Conservation (phyloP, 1,140 invertebrate species). For the Sycobia sp. region DNA sequence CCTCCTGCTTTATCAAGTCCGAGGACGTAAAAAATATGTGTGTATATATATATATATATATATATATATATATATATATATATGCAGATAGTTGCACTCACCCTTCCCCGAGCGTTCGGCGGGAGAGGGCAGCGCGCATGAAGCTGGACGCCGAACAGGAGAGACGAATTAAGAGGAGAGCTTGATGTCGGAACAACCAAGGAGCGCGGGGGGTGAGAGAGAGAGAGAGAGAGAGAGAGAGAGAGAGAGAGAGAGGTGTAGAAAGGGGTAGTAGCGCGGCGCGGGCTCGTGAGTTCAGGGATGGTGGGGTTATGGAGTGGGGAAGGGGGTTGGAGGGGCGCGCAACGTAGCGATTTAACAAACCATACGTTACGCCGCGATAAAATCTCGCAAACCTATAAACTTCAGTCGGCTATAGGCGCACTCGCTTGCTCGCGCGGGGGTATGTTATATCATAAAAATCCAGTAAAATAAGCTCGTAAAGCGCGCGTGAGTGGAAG, state of each 20-base stretch:
- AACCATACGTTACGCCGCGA: constrained; percentile 61
- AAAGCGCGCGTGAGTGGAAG: constrained; percentile 45
- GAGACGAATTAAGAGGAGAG: constrained; percentile 20
- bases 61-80: too few relatives aligned
- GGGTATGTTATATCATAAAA: constrained; percentile 61
- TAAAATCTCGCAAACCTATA: constrained; percentile 62
- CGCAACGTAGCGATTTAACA: constrained; percentile 57
- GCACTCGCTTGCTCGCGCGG: constrained; percentile 12
- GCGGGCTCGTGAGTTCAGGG: too few relatives aligned
- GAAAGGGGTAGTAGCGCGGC: too few relatives aligned
- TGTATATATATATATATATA: too few relatives aligned
- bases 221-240: constrained; percentile 1
- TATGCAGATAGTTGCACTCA: too few relatives aligned
- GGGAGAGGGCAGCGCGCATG: constrained; percentile 28
- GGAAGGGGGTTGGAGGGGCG: too few relatives aligned
- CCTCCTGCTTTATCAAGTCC: not conserved
- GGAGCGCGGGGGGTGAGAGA: constrained; percentile 3
- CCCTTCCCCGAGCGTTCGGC: too few relatives aligned
- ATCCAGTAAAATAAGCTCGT: constrained; percentile 62
- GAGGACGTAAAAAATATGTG: constrained; percentile 4
- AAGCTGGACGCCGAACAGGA: constrained; percentile 4
- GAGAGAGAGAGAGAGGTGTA: constrained; percentile 4
- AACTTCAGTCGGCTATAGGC: constrained; percentile 54
- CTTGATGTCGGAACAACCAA: constrained; percentile 26
- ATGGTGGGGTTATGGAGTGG: constrained; percentile 35